Percentiles rank a stretch among this genome's conserved stretches.
phyloP scores from a whole-genome alignment of 2,797 vertebrate genomes.

The Phoxinus dragarum region DNA sequence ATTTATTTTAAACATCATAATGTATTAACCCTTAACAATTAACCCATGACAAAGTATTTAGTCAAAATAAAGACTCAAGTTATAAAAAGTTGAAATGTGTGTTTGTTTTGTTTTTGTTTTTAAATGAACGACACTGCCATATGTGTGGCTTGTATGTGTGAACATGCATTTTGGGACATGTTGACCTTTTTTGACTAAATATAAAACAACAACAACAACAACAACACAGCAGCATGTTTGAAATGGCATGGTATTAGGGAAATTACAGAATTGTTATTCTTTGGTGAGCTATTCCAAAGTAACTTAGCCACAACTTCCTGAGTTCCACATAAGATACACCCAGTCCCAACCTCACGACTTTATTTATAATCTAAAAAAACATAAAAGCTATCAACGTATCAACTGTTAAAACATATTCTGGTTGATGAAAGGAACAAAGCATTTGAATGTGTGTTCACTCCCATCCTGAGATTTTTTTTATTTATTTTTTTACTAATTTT shows the following conservation, averaged over 20 bases:
- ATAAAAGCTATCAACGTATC: not conserved
- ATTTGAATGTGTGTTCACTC: constrained; percentile 35
- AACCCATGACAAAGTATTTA: not conserved
- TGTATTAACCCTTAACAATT: no score
- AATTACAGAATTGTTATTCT: not conserved
- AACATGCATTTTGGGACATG: not conserved
- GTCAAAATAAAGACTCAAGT: not conserved
- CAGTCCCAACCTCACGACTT: constrained; percentile 3
- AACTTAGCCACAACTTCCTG: constrained; percentile 12
- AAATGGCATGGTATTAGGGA: not conserved
- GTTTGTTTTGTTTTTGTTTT: not conserved
- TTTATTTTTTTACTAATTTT: no score
- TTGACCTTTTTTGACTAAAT: not conserved
- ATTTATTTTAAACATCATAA: no score
- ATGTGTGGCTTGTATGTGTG: not conserved
- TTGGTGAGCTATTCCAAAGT: not conserved
- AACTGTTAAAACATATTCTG: constrained; percentile 1
- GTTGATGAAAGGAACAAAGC: constrained; percentile 26
- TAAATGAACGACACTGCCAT: not conserved
- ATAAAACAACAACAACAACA: not conserved
- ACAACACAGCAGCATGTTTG: not conserved
- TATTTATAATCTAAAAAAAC: constrained; percentile 9
- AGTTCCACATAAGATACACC: constrained; percentile 5
- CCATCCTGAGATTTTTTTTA: no score
- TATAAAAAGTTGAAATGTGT: not conserved